Evolutionary conservation across 1,140 invertebrate species (phyloP).

Genomic region (Cepaea nemoralis): DNA sequence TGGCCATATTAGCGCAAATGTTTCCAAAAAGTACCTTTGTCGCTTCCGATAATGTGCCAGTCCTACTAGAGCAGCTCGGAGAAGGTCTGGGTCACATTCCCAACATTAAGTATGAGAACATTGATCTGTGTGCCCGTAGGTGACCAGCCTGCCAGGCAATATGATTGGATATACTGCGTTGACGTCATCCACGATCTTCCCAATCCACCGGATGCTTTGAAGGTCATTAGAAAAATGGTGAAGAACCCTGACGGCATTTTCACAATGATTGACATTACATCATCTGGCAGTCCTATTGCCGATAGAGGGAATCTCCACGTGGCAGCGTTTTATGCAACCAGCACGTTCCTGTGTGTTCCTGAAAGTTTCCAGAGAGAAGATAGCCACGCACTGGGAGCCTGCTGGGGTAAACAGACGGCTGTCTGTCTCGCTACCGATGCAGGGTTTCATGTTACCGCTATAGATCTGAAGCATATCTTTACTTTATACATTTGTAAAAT

Average conservation of each 20-base stretch:
- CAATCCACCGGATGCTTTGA: slow-evolving; percentile 11
- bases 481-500: not conserved
- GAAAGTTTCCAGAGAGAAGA: slow-evolving; percentile 24
- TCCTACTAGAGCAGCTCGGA: not conserved
- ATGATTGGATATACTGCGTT: slow-evolving; percentile 23
- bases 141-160: slow-evolving; percentile 4
- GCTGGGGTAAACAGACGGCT: slow-evolving; percentile 12
- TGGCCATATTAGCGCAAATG: slow-evolving; percentile 14
- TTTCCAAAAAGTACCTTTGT: slow-evolving; percentile 30
- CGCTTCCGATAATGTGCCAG: not conserved
- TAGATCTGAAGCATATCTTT: not conserved
- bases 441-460: not conserved
- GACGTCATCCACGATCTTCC: slow-evolving; percentile 35
- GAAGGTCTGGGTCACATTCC: slow-evolving; percentile 2
- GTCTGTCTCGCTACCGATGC: not conserved
- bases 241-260: slow-evolving; percentile 4
- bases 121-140: slow-evolving; percentile 20
- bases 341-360: slow-evolving; percentile 27
- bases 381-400: slow-evolving; percentile 23
- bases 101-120: slow-evolving; percentile 10
- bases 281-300: not conserved
- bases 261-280: slow-evolving; percentile 13
- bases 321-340: slow-evolving; percentile 6
- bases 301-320: slow-evolving; percentile 11
- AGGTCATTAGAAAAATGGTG: slow-evolving; percentile 2